phyloP scores from a whole-genome alignment of 2,888 invertebrate genomes.

The Eupeodes luniger region DNA sequence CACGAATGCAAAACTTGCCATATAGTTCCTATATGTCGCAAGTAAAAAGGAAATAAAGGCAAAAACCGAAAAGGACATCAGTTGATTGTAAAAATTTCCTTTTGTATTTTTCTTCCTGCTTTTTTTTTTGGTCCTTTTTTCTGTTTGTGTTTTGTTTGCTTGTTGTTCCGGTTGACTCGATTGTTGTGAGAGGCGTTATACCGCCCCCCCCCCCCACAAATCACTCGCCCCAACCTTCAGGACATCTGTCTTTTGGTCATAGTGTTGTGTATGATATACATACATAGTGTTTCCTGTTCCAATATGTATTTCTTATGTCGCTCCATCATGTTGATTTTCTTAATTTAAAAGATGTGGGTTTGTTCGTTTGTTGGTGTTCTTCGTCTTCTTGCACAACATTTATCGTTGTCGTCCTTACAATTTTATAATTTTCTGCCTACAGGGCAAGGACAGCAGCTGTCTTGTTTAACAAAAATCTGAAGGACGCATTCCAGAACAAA shows the following conservation, averaged over 20 bases:
- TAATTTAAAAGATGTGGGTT: constrained; percentile 71
- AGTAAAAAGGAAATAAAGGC: constrained; percentile 60
- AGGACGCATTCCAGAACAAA: constrained; percentile 57
- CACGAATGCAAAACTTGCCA: no score
- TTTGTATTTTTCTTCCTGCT: constrained; percentile 26
- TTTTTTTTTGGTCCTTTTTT: no score
- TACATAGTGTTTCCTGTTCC: constrained; percentile 38
- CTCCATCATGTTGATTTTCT: constrained; percentile 70
- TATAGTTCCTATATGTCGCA: no score
- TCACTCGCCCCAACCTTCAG: no score
- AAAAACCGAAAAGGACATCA: constrained; percentile 69
- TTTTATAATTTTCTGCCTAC: constrained; percentile 57
- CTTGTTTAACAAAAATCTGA: constrained; percentile 47
- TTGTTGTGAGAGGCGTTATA: constrained; percentile 40
- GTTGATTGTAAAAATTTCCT: constrained; percentile 71
- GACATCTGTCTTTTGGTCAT: background rate
- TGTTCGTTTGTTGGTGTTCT: background rate
- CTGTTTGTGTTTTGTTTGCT: constrained; percentile 36
- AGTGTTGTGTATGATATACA: background rate
- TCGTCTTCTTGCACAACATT: constrained; percentile 32
- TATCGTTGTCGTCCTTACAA: constrained; percentile 32
- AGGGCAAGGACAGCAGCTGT: constrained; percentile 47
- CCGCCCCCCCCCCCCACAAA: background rate
- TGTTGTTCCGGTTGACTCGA: constrained; percentile 50
- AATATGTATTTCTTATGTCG: constrained; percentile 39